A percentile compares a stretch with the other conserved stretches of the same genome.
phyloP scores from a whole-genome alignment of 92 coral and sea anemone species.

The Paramuricea clavata region DNA sequence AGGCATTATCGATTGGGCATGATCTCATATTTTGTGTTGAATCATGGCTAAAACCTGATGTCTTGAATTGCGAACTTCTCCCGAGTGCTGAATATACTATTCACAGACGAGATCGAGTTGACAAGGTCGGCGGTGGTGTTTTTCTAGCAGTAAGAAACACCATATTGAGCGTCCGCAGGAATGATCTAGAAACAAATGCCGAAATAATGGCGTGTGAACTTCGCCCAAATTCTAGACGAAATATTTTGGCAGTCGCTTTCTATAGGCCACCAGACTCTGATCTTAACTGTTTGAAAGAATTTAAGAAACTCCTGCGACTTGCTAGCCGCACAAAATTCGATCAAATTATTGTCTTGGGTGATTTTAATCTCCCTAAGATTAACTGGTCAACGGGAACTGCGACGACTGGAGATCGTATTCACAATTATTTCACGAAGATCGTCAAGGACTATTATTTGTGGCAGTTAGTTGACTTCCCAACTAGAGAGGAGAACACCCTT shows the following conservation, averaged over 20 bases:
- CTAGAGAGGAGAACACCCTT: too few relatives aligned
- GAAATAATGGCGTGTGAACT: neutral
- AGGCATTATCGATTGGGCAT: neutral
- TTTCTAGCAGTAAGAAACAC: conserved; percentile 49
- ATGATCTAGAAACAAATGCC: conserved; percentile 53
- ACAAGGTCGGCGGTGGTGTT: conserved; percentile 31
- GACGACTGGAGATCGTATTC: too few relatives aligned
- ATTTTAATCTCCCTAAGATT: too few relatives aligned
- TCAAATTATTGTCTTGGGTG: too few relatives aligned
- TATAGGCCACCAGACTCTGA: conserved; percentile 40
- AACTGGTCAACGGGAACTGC: too few relatives aligned
- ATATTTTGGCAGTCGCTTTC: neutral
- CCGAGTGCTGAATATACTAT: conserved; percentile 59
- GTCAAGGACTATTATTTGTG: too few relatives aligned
- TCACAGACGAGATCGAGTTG: conserved; percentile 59
- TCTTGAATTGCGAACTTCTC: conserved; percentile 51
- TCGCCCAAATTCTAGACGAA: too few relatives aligned
- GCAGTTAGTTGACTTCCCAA: too few relatives aligned
- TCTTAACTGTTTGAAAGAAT: too few relatives aligned
- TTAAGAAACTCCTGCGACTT: too few relatives aligned
- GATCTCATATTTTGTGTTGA: neutral
- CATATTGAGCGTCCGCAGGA: conserved; percentile 61
- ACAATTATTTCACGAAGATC: too few relatives aligned
- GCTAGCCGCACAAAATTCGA: too few relatives aligned
- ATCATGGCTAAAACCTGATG: conserved; percentile 36